Evolutionary conservation across 2,888 invertebrate species (phyloP).

Genomic region (Drosophila histrio): DNA sequence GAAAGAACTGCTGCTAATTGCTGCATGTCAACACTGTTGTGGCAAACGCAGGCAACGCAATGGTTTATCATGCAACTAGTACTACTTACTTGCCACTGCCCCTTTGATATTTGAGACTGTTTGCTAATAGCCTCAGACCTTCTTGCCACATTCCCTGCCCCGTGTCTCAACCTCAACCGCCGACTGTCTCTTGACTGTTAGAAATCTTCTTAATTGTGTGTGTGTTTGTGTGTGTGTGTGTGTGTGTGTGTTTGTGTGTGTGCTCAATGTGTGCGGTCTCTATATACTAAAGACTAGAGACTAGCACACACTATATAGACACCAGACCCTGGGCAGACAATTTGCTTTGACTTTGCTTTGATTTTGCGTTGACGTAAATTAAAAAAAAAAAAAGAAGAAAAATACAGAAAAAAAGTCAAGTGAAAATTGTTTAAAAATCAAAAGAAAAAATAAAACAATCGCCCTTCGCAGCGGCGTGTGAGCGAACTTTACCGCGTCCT

Average conservation of each 20-base stretch:
- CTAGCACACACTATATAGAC: constrained; percentile 26
- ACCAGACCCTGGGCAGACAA: constrained; percentile 52
- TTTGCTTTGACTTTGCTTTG: constrained; percentile 74
- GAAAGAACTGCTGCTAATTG: constrained; percentile 51
- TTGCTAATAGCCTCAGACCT: constrained; percentile 75
- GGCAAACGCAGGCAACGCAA: neutral
- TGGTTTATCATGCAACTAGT: constrained; percentile 8
- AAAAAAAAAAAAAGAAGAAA: constrained; percentile 7
- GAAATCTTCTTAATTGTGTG: constrained; percentile 74
- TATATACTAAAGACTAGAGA: neutral
- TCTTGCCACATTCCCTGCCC: neutral
- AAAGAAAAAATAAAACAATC: constrained; percentile 13
- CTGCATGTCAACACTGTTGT: constrained; percentile 49
- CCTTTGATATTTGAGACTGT: constrained; percentile 81
- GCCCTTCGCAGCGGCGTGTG: constrained; percentile 38
- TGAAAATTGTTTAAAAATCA: constrained; percentile 6
- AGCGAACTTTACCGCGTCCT: neutral
- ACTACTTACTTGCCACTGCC: constrained; percentile 26
- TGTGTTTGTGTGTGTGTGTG: constrained; percentile 31
- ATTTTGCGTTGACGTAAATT: constrained; percentile 76
- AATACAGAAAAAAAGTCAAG: neutral
- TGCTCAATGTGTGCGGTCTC: constrained; percentile 67
- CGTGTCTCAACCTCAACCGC: neutral
- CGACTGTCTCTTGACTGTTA: constrained; percentile 45
- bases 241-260: constrained; percentile 38